Base-by-base conservation (phyloP, 2,797 vertebrate species). In the Orientallactaga sibirica region DNA sequence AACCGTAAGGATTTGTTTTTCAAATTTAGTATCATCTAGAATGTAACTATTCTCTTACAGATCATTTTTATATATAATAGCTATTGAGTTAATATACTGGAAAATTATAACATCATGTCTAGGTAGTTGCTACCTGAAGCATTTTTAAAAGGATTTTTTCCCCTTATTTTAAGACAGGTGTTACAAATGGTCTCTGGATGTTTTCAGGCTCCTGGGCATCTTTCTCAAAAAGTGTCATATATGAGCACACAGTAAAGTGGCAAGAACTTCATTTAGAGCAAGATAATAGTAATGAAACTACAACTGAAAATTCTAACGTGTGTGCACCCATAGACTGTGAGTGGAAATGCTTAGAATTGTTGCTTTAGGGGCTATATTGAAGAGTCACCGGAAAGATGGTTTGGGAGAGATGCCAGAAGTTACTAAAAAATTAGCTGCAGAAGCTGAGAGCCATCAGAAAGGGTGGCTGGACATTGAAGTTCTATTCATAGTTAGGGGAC, bases 51-150 rank as follows among this genome's bases (percentile, higher is more conserved):
- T 7, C 25, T 91, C 48, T 83, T 91, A 66, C 19, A 68, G 41
- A 76, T 90, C 86, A 96, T 83, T 73, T 95, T 67, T 67, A 94
- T 89, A 2, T 61, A 33, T 84, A 41, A 58, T 61, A 22, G 16
- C 27, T 94, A 85, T 66, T 83, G 20, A 87, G 87, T 89, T 86
- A 80, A 86, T 48, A 67, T 88, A 48, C 19, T 78, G 48, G 83
- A 85, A 70, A 48, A 78, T 95, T 88, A 84, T 48, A 75, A 11
- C 41, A 64, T 81, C 37, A 86, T 11, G 18, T 18, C 73, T 80
- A 5, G n/a, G 66, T 43, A 85, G 22, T 70, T 95, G 92, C 68
- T 84, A 27, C 2, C n/a, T 71, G 33, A 93, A 19, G 14, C 27
- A 81, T 62, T 94, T 90, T 61, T 20, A 27, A 89, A 91, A 75